These are phyloP conservation scores for Apostichopus leukothele DNA, from an alignment of 53 echinoderm and acorn worm species.

Conservation along the genomic window DNA sequence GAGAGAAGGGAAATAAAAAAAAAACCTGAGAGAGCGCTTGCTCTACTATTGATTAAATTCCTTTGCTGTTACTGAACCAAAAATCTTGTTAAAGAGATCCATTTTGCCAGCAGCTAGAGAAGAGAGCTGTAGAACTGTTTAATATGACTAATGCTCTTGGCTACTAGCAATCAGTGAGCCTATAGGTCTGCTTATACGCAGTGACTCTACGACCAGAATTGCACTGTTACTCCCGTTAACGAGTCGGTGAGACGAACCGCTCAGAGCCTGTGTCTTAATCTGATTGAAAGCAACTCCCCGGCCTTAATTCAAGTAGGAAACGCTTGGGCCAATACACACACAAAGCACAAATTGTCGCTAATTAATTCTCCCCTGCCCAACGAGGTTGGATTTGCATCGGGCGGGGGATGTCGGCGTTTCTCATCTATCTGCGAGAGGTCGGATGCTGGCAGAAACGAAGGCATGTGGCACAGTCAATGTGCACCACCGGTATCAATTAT, in stretches of 20 bases:
- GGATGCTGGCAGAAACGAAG: slow-evolving; percentile 11
- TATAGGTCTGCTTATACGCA: not conserved
- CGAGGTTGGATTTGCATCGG: slow-evolving; percentile 25
- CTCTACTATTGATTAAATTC: slow-evolving; percentile 11
- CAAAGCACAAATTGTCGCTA: slow-evolving; percentile 46
- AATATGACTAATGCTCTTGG: slow-evolving; percentile 40
- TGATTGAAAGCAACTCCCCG: slow-evolving; percentile 41
- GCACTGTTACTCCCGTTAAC: not conserved
- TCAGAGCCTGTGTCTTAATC: slow-evolving; percentile 22
- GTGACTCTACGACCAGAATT: slow-evolving; percentile 4
- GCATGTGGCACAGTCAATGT: slow-evolving; percentile 9
- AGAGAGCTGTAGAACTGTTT: not conserved
- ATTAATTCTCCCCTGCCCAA: slow-evolving; percentile 48
- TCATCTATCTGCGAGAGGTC: not conserved
- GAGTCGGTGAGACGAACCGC: slow-evolving; percentile 13
- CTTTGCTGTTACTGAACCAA: slow-evolving; percentile 10
- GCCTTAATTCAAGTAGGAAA: slow-evolving; percentile 41
- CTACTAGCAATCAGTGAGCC: slow-evolving; percentile 7
- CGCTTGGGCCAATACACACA: slow-evolving; percentile 43
- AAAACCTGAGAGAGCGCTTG: not conserved
- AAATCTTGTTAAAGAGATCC: slow-evolving; percentile 14
- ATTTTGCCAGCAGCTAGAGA: not conserved
- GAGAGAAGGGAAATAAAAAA: not conserved
- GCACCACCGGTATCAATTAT: slow-evolving; percentile 36
- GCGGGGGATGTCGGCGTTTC: slow-evolving; percentile 47